A percentile compares a stretch with the other conserved stretches of the same genome.
Conservation (phyloP, 92 coral and sea anemone genomes). For the Porites cylindrica region DNA sequence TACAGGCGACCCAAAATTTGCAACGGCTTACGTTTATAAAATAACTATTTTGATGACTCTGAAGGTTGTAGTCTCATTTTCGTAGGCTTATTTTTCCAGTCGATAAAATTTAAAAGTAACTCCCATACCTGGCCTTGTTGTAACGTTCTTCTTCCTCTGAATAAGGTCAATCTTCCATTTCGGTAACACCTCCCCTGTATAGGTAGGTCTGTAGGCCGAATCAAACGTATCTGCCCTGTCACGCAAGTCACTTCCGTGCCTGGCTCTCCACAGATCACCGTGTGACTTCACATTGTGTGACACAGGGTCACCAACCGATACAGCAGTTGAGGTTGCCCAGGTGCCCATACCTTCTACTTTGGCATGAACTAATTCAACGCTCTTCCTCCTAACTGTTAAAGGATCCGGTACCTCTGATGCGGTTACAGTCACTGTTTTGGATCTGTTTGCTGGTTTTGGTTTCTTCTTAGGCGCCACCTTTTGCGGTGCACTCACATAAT, state of each 20-base stretch:
- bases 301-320: conserved; percentile 23
- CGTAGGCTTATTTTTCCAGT: neutral
- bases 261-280: conserved; percentile 15
- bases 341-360: conserved; percentile 29
- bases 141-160: conserved; percentile 54
- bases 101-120: neutral
- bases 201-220: conserved; percentile 51
- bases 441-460: conserved; percentile 44
- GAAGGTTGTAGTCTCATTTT: too few relatives aligned
- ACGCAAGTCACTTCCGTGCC: conserved; percentile 11
- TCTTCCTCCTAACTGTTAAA: conserved; percentile 52
- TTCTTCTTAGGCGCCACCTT: conserved; percentile 18
- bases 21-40: too few relatives aligned
- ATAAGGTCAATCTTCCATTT: conserved; percentile 75
- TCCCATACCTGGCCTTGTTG: neutral
- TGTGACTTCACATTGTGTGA: conserved; percentile 12
- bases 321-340: neutral
- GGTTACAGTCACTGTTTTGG: conserved; percentile 66
- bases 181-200: conserved; percentile 76
- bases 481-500: conserved; percentile 55
- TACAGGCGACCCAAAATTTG: too few relatives aligned
- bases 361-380: conserved; percentile 50
- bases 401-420: conserved; percentile 69
- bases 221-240: conserved; percentile 26
- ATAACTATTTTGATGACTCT: too few relatives aligned